Percentiles rank a stretch among this genome's conserved stretches.
Conservation (phyloP, 2,797 vertebrate genomes). For the Cryptoprocta ferox region DNA sequence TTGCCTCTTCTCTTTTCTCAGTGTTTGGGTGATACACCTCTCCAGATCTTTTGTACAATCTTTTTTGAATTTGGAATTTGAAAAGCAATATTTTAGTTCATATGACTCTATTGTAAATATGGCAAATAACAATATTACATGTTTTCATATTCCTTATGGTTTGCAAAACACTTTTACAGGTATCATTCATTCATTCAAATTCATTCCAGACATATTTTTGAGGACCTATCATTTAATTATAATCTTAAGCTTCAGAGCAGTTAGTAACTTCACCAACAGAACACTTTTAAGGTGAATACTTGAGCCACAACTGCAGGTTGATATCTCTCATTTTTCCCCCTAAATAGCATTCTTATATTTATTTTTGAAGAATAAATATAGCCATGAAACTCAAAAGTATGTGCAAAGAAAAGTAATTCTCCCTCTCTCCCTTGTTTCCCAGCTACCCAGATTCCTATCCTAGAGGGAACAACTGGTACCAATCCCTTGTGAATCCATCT, state of each 20-base stretch:
- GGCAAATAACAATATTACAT: background rate
- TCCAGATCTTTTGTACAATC: background rate
- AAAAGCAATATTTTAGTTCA: background rate
- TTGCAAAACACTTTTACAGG: background rate
- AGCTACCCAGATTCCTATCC: background rate
- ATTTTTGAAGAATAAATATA: constrained; percentile 34
- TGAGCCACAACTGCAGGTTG: background rate
- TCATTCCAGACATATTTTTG: background rate
- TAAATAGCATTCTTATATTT: background rate
- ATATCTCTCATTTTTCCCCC: background rate
- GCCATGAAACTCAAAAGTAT: background rate
- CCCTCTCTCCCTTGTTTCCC: background rate
- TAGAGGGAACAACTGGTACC: background rate
- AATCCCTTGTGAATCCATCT: background rate
- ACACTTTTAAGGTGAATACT: background rate
- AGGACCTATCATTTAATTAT: background rate
- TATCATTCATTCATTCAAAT: background rate
- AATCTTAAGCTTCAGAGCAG: background rate
- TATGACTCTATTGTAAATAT: background rate
- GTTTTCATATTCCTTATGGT: background rate
- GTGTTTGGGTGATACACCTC: background rate
- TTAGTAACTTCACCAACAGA: background rate
- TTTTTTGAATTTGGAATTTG: background rate
- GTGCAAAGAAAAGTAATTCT: background rate
- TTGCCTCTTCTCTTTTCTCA: background rate